Conservation (phyloP, 1,140 invertebrate species). For the Cyclargus thomasi region DNA sequence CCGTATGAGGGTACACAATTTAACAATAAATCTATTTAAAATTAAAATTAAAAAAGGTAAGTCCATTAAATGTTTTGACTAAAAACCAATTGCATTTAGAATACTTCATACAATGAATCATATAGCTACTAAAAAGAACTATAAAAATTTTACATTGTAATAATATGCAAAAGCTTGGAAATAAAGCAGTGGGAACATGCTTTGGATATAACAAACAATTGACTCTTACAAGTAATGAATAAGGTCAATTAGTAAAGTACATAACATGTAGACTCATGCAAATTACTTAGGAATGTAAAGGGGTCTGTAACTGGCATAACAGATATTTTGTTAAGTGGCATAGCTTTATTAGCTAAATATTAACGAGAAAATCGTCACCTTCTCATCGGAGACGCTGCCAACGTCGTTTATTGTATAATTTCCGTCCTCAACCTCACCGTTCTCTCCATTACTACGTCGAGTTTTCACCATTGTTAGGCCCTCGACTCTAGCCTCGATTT, state of each 20-base stretch:
- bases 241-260: conserved; percentile 13
- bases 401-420: conserved; percentile 67
- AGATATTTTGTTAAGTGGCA: conserved; percentile 41
- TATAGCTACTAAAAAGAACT: background rate
- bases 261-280: conserved; percentile 43
- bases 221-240: background rate
- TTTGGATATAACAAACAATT: background rate
- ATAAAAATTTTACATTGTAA: background rate
- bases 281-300: conserved; percentile 47
- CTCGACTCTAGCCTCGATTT: conserved; percentile 44
- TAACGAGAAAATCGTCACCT: conserved; percentile 60
- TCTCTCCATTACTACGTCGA: conserved; percentile 72
- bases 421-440: conserved; percentile 70
- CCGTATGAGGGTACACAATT: too few species aligned
- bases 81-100: too few species aligned
- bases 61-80: too few species aligned
- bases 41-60: too few species aligned
- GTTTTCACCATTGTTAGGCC: conserved; percentile 71
- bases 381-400: conserved; percentile 69
- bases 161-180: background rate
- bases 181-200: background rate
- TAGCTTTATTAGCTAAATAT: conserved; percentile 35
- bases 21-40: too few species aligned
- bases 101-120: too few species aligned
- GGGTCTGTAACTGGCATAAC: conserved; percentile 48